These are phyloP conservation scores for Noctua fimbriata DNA, from an alignment of 2,888 invertebrate species.

Conservation along the genomic window DNA sequence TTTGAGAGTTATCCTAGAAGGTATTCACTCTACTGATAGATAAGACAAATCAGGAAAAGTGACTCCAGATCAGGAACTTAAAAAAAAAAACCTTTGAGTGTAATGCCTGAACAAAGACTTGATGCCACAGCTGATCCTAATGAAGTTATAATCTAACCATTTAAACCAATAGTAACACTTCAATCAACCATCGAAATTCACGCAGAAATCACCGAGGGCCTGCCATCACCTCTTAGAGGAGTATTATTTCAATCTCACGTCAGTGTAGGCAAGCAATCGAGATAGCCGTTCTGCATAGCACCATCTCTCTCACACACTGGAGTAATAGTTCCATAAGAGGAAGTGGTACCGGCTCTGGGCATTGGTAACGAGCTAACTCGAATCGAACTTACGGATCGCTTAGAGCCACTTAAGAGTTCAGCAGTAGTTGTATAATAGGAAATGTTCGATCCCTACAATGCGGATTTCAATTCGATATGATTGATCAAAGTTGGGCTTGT, in stretches of 20 bases:
- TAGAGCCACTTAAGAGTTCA: slow-evolving; percentile 71
- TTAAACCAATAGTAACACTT: slow-evolving; percentile 31
- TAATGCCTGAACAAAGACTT: too few relatives aligned
- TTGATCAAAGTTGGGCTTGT: slow-evolving; percentile 66
- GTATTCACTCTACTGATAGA: background rate
- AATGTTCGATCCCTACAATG: slow-evolving; percentile 68
- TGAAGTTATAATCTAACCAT: slow-evolving; percentile 17
- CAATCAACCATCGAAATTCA: slow-evolving; percentile 54
- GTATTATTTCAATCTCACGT: background rate
- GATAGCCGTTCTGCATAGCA: background rate
- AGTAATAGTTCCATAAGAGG: background rate
- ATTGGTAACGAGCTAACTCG: slow-evolving; percentile 75
- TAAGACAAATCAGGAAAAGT: background rate
- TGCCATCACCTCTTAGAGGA: background rate
- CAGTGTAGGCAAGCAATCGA: background rate
- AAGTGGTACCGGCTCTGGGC: slow-evolving; percentile 55
- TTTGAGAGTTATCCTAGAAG: background rate
- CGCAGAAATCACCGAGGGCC: slow-evolving; percentile 48
- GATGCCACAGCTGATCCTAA: background rate
- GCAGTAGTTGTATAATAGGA: slow-evolving; percentile 72
- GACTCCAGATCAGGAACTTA: background rate
- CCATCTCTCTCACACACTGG: background rate
- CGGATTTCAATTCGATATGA: slow-evolving; percentile 66
- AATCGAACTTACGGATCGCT: slow-evolving; percentile 77
- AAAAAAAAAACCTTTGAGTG: background rate